Percentiles rank a stretch among this genome's conserved stretches.
These are phyloP conservation scores for Melospiza georgiana DNA, from an alignment of 2,113 vertebrate genomes.

Conservation along the genomic window DNA sequence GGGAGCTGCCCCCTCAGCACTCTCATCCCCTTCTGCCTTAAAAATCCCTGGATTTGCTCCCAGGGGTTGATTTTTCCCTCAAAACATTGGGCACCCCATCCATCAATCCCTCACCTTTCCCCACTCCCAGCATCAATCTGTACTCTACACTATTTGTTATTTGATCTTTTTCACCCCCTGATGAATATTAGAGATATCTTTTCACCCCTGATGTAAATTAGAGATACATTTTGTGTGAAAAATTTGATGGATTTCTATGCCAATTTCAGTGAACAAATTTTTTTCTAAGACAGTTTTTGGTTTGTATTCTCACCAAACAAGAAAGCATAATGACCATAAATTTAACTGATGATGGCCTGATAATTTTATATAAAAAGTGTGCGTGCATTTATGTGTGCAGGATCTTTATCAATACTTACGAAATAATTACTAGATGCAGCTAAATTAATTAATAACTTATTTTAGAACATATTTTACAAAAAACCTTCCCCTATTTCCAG, in stretches of 20 bases:
- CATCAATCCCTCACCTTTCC: no score
- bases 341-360: constrained; percentile 53
- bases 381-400: background rate
- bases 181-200: background rate
- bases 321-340: constrained; percentile 53
- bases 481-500: background rate
- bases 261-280: constrained; percentile 20
- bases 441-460: constrained; percentile 62
- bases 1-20: no score
- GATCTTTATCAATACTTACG: constrained; percentile 70
- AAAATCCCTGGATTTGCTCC: no score
- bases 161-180: background rate
- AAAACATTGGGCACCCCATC: no score
- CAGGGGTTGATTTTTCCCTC: no score
- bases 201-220: background rate
- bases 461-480: constrained; percentile 26
- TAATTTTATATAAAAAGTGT: constrained; percentile 50
- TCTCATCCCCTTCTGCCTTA: no score
- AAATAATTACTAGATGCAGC: constrained; percentile 62
- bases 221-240: constrained; percentile 20
- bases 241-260: constrained; percentile 21
- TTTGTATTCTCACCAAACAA: constrained; percentile 54
- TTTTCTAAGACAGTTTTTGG: constrained; percentile 54
- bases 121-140: no score
- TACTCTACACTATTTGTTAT: background rate